A percentile compares a stretch with the other conserved stretches of the same genome.
phyloP scores from a whole-genome alignment of 2,888 invertebrate genomes.

The Steinernema hermaphroditum region DNA sequence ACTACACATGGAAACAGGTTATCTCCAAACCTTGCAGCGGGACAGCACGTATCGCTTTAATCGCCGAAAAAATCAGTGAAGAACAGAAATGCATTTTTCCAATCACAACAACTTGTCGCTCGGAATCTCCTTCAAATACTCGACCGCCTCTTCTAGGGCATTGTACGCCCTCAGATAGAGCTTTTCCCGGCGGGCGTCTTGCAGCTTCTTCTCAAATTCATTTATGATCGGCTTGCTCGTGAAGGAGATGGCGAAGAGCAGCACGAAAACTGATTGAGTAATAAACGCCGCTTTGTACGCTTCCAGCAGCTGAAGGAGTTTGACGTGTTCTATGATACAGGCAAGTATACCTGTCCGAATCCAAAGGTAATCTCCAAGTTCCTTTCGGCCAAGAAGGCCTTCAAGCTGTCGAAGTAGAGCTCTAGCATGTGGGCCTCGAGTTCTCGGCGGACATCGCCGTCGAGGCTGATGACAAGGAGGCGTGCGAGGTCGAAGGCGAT shows the following conservation, averaged over 20 bases:
- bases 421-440: neutral
- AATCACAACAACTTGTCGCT: neutral
- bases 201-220: neutral
- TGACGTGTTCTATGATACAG: too few relatives aligned
- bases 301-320: too few relatives aligned
- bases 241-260: neutral
- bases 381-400: too few relatives aligned
- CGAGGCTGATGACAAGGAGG: neutral
- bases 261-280: neutral
- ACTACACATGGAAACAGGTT: too few relatives aligned
- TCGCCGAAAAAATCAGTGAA: too few relatives aligned
- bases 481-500: neutral
- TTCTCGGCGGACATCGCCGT: neutral
- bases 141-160: neutral
- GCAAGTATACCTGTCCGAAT: too few relatives aligned
- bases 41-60: too few relatives aligned
- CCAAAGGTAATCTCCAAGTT: too few relatives aligned
- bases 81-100: too few relatives aligned
- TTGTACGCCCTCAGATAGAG: neutral
- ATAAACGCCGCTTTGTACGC: too few relatives aligned
- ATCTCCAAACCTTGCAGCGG: too few relatives aligned
- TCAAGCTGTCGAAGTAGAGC: neutral
- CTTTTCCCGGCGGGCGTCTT: neutral
- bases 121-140: neutral
- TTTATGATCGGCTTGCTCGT: neutral